Percentiles rank a stretch among this genome's conserved stretches.
Conservation (phyloP, 2,888 invertebrate genomes). For the Cryptosula pallasiana region DNA sequence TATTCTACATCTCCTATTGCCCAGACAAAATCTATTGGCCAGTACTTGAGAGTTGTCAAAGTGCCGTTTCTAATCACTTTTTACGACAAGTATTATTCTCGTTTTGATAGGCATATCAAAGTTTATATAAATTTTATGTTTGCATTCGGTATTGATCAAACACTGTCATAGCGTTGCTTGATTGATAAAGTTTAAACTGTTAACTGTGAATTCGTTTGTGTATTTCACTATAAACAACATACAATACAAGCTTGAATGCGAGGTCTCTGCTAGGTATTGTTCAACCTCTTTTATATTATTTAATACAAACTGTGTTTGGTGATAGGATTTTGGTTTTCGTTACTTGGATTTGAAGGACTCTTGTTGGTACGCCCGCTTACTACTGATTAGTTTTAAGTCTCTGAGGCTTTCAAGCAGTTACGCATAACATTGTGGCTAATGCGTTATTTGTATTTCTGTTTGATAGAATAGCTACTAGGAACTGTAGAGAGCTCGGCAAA, state of each 20-base stretch:
- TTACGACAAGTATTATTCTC: neutral
- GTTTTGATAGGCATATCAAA: neutral
- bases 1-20: no score
- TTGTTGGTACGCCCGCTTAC: no score
- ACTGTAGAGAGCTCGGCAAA: no score
- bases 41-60: neutral
- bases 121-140: constrained; percentile 13
- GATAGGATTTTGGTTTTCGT: no score
- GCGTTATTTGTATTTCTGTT: no score
- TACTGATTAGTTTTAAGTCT: no score
- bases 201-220: neutral
- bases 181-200: constrained; percentile 23
- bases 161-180: constrained; percentile 12
- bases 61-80: neutral
- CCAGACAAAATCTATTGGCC: neutral
- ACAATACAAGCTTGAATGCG: neutral
- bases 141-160: constrained; percentile 22
- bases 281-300: neutral
- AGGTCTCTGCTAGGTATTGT: neutral
- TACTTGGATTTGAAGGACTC: no score
- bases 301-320: neutral
- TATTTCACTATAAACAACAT: neutral
- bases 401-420: no score
- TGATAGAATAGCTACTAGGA: no score
- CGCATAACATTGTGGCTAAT: no score